A percentile compares a stretch with the other conserved stretches of the same genome.
Evolutionary conservation across 2,797 vertebrate genomes (phyloP).

Genomic region (Gambusia yucatana): DNA sequence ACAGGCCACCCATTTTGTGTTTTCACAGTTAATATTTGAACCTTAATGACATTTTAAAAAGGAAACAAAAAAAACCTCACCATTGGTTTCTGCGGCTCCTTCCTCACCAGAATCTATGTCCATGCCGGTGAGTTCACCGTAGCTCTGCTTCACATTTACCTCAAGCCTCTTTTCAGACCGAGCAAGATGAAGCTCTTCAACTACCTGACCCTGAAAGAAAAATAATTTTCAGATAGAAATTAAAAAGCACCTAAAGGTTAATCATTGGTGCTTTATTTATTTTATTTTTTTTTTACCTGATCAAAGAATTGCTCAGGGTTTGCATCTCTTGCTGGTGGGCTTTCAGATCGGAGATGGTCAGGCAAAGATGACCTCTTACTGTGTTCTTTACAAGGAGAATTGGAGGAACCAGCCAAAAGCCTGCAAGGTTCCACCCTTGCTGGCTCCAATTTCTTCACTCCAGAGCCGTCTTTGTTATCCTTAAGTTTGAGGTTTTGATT

Average conservation of each 20-base stretch:
- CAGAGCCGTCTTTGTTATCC: background rate
- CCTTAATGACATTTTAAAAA: background rate
- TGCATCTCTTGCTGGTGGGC: background rate
- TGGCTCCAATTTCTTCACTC: slow-evolving; percentile 4
- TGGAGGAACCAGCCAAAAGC: background rate
- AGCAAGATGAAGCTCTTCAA: slow-evolving; percentile 87
- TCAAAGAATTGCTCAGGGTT: slow-evolving; percentile 1
- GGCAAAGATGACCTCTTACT: background rate
- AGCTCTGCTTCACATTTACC: slow-evolving; percentile 81
- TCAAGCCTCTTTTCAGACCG: slow-evolving; percentile 84
- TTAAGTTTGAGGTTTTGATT: slow-evolving; percentile 7
- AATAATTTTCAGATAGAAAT: slow-evolving; percentile 20
- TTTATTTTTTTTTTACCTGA: slow-evolving; percentile 49
- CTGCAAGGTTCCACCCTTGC: slow-evolving; percentile 2
- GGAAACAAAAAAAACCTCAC: slow-evolving; percentile 31
- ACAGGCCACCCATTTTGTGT: background rate
- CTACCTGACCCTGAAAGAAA: slow-evolving; percentile 84
- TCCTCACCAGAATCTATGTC: slow-evolving; percentile 84
- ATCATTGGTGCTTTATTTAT: background rate
- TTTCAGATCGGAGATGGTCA: background rate
- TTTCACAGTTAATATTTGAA: background rate
- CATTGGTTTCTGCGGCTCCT: slow-evolving; percentile 2
- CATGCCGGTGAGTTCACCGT: slow-evolving; percentile 91
- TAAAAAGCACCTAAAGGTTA: background rate
- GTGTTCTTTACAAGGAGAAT: slow-evolving; percentile 13